phyloP scores from a whole-genome alignment of 1,140 invertebrate species.

The Drosophila truncata region DNA sequence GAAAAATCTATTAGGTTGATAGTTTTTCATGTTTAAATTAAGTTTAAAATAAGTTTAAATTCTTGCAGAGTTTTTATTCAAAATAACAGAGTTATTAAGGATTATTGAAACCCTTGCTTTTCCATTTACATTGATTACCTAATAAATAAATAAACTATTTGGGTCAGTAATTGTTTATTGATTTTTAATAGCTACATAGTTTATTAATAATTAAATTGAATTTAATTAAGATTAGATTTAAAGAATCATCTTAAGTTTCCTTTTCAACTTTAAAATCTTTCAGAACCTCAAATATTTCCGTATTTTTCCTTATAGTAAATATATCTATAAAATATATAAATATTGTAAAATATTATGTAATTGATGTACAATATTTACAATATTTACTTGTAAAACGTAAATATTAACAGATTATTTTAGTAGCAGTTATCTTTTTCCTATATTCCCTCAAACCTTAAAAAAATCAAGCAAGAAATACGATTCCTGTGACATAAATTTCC shows the following conservation, averaged over 20 bases:
- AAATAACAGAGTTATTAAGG: no score
- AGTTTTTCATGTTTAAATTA: not conserved
- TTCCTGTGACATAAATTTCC: not conserved
- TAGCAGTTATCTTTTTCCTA: no score
- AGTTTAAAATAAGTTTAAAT: not conserved
- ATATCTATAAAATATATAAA: not conserved
- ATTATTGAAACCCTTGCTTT: not conserved
- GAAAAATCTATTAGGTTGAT: not conserved
- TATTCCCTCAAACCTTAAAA: not conserved
- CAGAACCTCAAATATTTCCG: not conserved
- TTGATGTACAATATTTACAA: no score
- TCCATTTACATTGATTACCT: not conserved
- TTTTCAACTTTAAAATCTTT: not conserved
- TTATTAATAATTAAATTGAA: not conserved
- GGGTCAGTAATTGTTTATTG: not conserved
- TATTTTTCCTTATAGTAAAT: not conserved
- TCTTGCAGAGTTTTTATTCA: rapidly evolving
- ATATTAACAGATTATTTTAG: no score
- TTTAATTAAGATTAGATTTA: not conserved
- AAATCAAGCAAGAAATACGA: not conserved
- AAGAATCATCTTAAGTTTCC: not conserved
- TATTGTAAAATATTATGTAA: no score
- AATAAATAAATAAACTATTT: rapidly evolving
- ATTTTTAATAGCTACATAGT: not conserved
- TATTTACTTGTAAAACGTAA: no score